Evolutionary conservation across 2,888 invertebrate species (phyloP), one percentile per base, ranked within the genome.

Genomic region (Spicauda simplicius): DNA sequence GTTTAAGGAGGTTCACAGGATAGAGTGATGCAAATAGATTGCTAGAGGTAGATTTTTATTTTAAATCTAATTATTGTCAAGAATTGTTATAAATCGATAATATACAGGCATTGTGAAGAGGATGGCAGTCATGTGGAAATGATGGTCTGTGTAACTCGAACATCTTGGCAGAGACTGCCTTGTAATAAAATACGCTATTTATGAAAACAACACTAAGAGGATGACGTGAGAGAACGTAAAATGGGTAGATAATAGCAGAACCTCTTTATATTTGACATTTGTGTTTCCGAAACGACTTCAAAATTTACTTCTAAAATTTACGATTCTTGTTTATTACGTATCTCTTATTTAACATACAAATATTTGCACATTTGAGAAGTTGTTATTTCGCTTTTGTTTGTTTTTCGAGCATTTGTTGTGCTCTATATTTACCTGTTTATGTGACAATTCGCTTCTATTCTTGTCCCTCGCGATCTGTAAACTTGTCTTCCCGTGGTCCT

Each of bases 251-350:
- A 67, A 67, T 67, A 67, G 66, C 61, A 67, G 50, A 52, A 20
- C 55, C 60, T 67, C 50, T 67, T 67, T 67, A 67, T 67, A 67
- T 67, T 67, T 60, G 66, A 61, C 66, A 56, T 67, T 67, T 67
- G 66, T 67, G 61, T 61, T 61, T 67, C 50, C 37, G 61, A 61
- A 67, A 61, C 56, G 66, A 56, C 61, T 50, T 67, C 48, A 66
- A 66, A 66, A 55, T 59, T 65, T 66, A 55, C 60, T 66, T 66
- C 19, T 55, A 7, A 52, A 67, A 67, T 56, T 67, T 67, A 67
- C 55, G 61, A 67, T 61, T 20, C 48, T 54, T 55, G 33, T 55
- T 66, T 53, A 60, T 60, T 60, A 56, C 65, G 45, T 18, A 54
- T 60, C 33, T 66, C 55, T 54, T 65, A 41, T 65, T 55, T 19